These are phyloP conservation scores for Stenurella melanura DNA, from an alignment of 2,888 invertebrate genomes.

Conservation along the genomic window DNA sequence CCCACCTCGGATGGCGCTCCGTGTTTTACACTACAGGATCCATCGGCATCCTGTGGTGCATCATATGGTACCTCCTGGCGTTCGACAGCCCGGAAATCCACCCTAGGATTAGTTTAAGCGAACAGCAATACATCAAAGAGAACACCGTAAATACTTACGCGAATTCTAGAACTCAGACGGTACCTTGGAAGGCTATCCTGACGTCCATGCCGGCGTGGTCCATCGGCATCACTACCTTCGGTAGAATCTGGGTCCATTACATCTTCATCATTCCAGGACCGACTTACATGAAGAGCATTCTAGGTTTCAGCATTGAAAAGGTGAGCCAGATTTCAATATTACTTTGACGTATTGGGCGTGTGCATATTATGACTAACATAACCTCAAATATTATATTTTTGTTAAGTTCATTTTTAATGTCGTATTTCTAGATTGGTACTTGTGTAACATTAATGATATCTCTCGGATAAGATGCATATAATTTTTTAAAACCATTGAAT, in stretches of 20 bases:
- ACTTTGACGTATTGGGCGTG: no score
- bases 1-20: conserved; percentile 80
- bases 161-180: conserved; percentile 73
- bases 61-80: conserved; percentile 81
- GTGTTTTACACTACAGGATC: conserved; percentile 83
- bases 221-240: conserved; percentile 83
- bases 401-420: no score
- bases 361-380: no score
- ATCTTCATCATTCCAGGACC: conserved; percentile 83
- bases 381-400: no score
- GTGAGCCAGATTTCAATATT: conserved; percentile 57
- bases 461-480: no score
- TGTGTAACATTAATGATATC: no score
- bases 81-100: conserved; percentile 81
- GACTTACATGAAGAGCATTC: conserved; percentile 81
- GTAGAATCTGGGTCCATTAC: conserved; percentile 85
- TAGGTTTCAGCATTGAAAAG: conserved; percentile 81
- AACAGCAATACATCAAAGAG: conserved; percentile 80
- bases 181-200: conserved; percentile 81
- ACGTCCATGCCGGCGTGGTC: conserved; percentile 81
- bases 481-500: no score
- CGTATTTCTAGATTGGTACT: no score
- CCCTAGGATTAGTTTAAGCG: conserved; percentile 80
- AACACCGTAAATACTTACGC: conserved; percentile 75
- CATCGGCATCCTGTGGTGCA: conserved; percentile 78